Evolutionary conservation across 2,113 vertebrate species (phyloP).

Genomic region (Cyprinodon tularosa): DNA sequence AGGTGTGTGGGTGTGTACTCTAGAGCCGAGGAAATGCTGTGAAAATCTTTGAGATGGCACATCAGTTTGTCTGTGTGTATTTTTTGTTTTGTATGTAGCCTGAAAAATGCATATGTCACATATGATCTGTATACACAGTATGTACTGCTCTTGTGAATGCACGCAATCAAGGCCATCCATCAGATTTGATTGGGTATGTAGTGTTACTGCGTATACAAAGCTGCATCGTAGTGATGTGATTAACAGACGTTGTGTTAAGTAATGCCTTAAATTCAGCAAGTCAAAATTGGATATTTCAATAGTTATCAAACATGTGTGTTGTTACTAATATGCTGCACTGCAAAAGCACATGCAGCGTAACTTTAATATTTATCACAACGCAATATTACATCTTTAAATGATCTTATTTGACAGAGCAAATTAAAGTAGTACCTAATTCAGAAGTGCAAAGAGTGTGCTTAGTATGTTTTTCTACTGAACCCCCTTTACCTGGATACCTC

Average conservation of each 20-base stretch:
- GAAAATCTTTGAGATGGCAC: constrained; percentile 3
- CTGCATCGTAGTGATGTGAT: not conserved
- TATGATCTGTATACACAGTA: not conserved
- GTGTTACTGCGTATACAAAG: not conserved
- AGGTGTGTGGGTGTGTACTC: constrained; percentile 82
- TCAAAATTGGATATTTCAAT: not conserved
- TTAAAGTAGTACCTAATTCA: no score
- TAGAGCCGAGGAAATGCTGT: not conserved
- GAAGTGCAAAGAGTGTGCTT: no score
- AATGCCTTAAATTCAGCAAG: not conserved
- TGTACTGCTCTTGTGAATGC: constrained; percentile 4
- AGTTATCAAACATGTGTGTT: not conserved
- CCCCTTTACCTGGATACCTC: no score
- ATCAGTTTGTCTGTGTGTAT: constrained; percentile 11
- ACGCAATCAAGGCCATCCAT: constrained; percentile 1
- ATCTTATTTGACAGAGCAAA: no score
- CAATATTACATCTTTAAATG: no score
- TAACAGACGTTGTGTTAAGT: not conserved
- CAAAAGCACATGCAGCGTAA: no score
- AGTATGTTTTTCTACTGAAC: no score
- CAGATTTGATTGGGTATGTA: not conserved
- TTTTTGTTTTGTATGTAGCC: not conserved
- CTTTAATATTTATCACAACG: no score
- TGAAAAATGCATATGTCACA: not conserved
- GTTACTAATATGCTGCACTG: not conserved